A percentile compares a stretch with the other conserved stretches of the same genome.
These are phyloP conservation scores for Lapara coniferarum DNA, from an alignment of 2,888 invertebrate genomes.

Conservation along the genomic window DNA sequence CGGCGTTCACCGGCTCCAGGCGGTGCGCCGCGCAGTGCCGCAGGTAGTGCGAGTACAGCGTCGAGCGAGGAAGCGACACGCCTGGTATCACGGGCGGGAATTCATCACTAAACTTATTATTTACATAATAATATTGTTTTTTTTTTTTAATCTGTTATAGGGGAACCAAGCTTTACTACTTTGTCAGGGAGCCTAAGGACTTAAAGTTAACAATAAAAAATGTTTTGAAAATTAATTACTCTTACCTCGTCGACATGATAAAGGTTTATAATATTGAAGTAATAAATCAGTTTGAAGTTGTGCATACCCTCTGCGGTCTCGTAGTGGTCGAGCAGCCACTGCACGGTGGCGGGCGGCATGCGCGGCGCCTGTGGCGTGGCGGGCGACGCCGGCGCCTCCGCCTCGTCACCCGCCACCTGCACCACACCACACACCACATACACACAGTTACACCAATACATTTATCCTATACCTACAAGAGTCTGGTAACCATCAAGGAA, in stretches of 20 bases:
- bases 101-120: background rate
- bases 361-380: slow-evolving; percentile 59
- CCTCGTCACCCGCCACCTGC: slow-evolving; percentile 74
- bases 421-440: slow-evolving; percentile 44
- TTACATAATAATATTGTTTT: background rate
- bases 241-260: too few relatives aligned
- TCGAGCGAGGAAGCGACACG: slow-evolving; percentile 96
- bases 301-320: slow-evolving; percentile 93
- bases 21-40: slow-evolving; percentile 97
- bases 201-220: too few relatives aligned
- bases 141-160: too few relatives aligned
- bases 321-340: slow-evolving; percentile 99
- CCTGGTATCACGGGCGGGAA: slow-evolving; percentile 55
- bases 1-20: slow-evolving; percentile 99
- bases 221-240: too few relatives aligned
- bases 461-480: too few relatives aligned
- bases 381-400: slow-evolving; percentile 80
- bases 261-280: too few relatives aligned
- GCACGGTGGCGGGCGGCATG: slow-evolving; percentile 90
- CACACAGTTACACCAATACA: background rate
- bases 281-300: background rate
- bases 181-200: too few relatives aligned
- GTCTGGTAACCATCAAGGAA: too few relatives aligned
- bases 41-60: slow-evolving; percentile 98
- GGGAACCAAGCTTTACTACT: too few relatives aligned